phyloP scores from a whole-genome alignment of 2,113 vertebrate genomes.

The Amia ocellicauda region DNA sequence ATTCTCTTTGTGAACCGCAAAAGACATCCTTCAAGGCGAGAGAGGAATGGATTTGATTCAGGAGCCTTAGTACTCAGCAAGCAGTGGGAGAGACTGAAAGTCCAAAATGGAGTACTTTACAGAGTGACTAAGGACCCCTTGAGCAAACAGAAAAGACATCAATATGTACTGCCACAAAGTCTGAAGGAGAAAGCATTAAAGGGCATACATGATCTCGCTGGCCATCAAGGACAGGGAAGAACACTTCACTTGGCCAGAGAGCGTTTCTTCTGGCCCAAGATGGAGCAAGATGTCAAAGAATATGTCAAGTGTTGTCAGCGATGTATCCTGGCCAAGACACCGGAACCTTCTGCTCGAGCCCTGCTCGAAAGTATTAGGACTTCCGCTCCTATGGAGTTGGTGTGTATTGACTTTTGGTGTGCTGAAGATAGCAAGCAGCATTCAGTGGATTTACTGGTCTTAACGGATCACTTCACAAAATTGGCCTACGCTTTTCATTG shows the following conservation, averaged over 20 bases:
- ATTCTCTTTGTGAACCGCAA: constrained; percentile 1
- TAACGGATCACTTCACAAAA: constrained; percentile 13
- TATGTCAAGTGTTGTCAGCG: neutral
- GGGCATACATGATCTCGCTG: constrained; percentile 8
- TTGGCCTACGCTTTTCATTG: neutral
- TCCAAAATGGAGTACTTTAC: constrained; percentile 3
- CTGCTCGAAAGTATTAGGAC: constrained; percentile 3
- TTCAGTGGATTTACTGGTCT: constrained; percentile 5
- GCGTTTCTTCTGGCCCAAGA: constrained; percentile 6
- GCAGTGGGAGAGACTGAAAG: constrained; percentile 12
- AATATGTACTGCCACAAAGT: constrained; percentile 3
- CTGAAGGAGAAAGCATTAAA: neutral
- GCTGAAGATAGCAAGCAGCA: neutral
- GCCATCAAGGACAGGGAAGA: constrained; percentile 4
- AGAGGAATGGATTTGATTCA: neutral
- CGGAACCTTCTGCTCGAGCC: neutral
- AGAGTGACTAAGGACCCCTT: constrained; percentile 2
- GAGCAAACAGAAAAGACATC: constrained; percentile 7
- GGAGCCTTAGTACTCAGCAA: constrained; percentile 6
- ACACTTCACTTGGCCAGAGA: neutral
- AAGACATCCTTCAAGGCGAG: constrained; percentile 4
- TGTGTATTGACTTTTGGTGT: constrained; percentile 9
- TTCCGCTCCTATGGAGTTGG: constrained; percentile 21
- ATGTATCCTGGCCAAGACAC: no score
- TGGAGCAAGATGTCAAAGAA: constrained; percentile 6